Conservation (phyloP, 2,888 invertebrate genomes). For the Saturnia pavonia region DNA sequence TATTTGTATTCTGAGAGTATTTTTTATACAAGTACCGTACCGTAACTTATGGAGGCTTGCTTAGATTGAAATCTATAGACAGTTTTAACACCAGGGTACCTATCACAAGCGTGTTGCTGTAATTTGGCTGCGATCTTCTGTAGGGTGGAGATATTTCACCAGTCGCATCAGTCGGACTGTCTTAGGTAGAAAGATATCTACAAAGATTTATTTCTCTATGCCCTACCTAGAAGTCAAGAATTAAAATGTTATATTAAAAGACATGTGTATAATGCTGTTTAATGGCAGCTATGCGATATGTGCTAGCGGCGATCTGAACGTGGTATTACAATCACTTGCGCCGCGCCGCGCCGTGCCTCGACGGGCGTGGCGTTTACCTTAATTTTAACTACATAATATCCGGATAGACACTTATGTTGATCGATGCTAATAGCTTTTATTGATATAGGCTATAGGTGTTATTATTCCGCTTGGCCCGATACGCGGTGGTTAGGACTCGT, state of each 20-base stretch:
- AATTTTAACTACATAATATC: slow-evolving; percentile 3
- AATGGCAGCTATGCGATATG: neutral
- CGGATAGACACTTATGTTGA: slow-evolving; percentile 38
- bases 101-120: no score
- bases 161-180: no score
- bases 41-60: no score
- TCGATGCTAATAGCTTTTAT: slow-evolving; percentile 78
- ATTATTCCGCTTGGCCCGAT: slow-evolving; percentile 51
- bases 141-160: no score
- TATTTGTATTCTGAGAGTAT: no score
- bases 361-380: slow-evolving; percentile 6
- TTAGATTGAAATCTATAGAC: no score
- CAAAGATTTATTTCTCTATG: no score
- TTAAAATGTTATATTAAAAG: neutral
- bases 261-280: neutral
- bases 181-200: no score
- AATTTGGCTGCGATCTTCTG: no score
- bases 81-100: no score
- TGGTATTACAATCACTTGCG: neutral
- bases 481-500: slow-evolving; percentile 56
- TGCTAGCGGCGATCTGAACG: neutral
- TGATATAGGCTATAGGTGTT: slow-evolving; percentile 74
- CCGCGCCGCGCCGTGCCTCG: neutral
- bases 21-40: no score
- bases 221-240: no score